Base-by-base conservation (phyloP, 2,113 vertebrate species). In the Ceuthmochares aereus region DNA sequence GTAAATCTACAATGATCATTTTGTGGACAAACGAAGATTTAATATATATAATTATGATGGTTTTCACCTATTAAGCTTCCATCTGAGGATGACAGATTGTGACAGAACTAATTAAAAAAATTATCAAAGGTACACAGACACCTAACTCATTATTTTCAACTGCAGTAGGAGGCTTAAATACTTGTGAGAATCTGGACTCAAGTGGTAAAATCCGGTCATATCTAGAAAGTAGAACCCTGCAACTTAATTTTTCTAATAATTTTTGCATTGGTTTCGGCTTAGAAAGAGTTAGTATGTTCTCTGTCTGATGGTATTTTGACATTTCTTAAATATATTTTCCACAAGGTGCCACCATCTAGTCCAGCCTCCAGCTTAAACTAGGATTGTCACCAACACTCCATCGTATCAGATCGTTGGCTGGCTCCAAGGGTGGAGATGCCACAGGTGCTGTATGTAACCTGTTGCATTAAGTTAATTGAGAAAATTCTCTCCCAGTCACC, bases 381-480 rank as follows among this genome's bases (percentile, higher is more conserved):
- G 27, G 16, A 30, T 9, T 51, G 8, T 4, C 3, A 42, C 4
- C 29, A 64, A 10, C 9, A 32, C 2, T 2, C 0, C 23, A 18
- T 18, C 9, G 22, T 34, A 36, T n/a, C 47, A 51, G n/a, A 1
- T 11, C 0, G 0, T 25, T 37, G 26, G 3, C 66, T 92, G 70
- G 10, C 16, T 86, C n/a, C 25, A 62, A 52, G 19, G 10, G 7
- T 30, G 18, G 29, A 22, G 10, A 6, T 11, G 4, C 23, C 40
- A 54, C 23, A 64, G 22, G 0, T 4, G 40, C 40, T 90, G 34
- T 8, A 29, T 52, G 5, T 36, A 54, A 72, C 4, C 1, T 40
- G 23, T 15, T 70, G 30, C 13, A 20, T 9, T 36, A 59, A 17
- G 8, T 67, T 45, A 4, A 18, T 4, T 20, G 17, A 77, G 70